Conservation (phyloP, 2,797 vertebrate genomes). For the Parauchenoglanis punctatus region DNA sequence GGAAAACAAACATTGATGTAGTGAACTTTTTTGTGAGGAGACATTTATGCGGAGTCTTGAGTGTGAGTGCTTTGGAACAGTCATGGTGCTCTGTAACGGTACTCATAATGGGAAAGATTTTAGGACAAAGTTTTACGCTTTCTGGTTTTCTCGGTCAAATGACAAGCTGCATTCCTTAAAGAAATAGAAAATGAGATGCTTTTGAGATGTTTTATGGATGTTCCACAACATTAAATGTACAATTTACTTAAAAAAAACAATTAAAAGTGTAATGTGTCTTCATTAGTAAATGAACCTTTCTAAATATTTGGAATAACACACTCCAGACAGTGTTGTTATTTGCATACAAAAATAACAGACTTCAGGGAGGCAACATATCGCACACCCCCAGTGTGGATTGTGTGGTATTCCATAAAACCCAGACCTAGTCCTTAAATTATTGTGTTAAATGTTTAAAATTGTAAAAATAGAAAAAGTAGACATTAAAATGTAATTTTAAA, state of each 20-base stretch:
- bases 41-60: background rate
- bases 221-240: background rate
- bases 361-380: too few relatives aligned
- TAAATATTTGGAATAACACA: background rate
- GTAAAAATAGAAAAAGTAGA: too few relatives aligned
- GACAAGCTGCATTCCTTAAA: background rate
- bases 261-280: background rate
- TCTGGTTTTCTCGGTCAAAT: background rate
- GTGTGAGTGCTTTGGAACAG: background rate
- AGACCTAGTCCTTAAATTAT: too few relatives aligned
- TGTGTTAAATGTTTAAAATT: too few relatives aligned
- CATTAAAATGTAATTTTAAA: background rate
- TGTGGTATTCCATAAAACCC: background rate
- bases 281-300: background rate
- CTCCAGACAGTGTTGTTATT: background rate
- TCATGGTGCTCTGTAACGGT: background rate
- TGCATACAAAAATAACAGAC: background rate
- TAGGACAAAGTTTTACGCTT: background rate
- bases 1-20: background rate
- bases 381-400: background rate
- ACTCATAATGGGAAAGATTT: background rate
- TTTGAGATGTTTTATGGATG: background rate
- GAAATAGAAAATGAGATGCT: background rate
- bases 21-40: background rate
- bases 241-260: background rate